Evolutionary conservation across 2,888 invertebrate genomes (phyloP).

Genomic region (Podabrus alpinus): DNA sequence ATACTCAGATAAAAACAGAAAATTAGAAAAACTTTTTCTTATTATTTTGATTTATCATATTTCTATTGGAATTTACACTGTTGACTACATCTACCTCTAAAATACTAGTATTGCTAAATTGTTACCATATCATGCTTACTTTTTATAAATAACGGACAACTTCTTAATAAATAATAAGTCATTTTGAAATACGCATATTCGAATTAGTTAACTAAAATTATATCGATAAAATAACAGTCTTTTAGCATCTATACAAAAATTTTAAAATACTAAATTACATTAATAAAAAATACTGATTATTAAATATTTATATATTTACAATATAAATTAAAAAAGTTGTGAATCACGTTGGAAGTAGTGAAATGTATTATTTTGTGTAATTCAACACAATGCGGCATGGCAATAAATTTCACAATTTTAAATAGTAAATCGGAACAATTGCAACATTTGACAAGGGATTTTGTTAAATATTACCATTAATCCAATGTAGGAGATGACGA

Average conservation of each 20-base stretch:
- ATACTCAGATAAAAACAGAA: constrained; percentile 41
- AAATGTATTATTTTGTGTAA: background rate
- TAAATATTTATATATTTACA: constrained; percentile 36
- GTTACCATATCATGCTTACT: constrained; percentile 16
- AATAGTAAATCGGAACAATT: background rate
- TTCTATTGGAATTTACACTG: constrained; percentile 18
- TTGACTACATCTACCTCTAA: constrained; percentile 11
- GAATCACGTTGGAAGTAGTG: background rate
- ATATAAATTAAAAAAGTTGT: constrained; percentile 4
- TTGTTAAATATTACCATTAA: background rate
- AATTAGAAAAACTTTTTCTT: constrained; percentile 11
- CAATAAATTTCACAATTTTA: background rate
- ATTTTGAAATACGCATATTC: constrained; percentile 16
- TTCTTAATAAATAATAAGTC: constrained; percentile 27
- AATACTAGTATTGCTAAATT: constrained; percentile 29
- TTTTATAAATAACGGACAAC: constrained; percentile 24
- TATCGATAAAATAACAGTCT: constrained; percentile 53
- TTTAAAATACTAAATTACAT: constrained; percentile 37
- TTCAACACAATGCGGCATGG: background rate
- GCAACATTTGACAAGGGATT: background rate
- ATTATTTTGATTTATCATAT: background rate
- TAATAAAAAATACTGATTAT: constrained; percentile 39
- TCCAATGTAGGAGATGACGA: background rate
- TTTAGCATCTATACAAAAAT: constrained; percentile 52
- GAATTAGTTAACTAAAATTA: constrained; percentile 26